Base-by-base conservation (phyloP, 2,797 vertebrate species). In the Sphenodon punctatus region DNA sequence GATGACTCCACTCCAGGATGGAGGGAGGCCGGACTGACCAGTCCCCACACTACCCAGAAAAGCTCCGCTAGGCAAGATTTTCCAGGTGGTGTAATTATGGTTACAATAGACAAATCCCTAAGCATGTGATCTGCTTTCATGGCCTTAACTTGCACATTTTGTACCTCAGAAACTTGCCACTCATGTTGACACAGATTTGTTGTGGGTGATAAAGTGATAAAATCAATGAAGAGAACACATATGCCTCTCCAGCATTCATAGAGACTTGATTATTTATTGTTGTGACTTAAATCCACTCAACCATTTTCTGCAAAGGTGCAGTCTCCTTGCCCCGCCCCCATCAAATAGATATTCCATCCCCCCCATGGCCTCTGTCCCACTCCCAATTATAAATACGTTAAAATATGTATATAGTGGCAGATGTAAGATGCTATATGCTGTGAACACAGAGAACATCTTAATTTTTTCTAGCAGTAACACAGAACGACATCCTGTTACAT, bases 101-200 rank as follows among this genome's bases (percentile, higher is more conserved):
- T 88, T 90, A 89, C 85, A 94, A 92, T 88, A 95, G 90, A 93
- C 76, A 93, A 88, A 93, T 94, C 95, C 84, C 71, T 73, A 90
- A 91, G 89, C 89, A 89, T 90, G 90, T 85, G 68, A 88, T 87
- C 85, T 92, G 82, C 78, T 94, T 94, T 93, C 77, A 58, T 87
- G 91, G 94, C 94, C 93, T 95, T 95, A 93, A 94, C 88, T 89
- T 93, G 82, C 83, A 86, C 73, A 25, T 73, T 32, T 30, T 94
- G 82, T 92, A 84, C 93, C 87, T 94, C 77, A 67, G 93, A 95
- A 94, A 94, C 90, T 94, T 93, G 88, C 91, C 92, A 94, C 89
- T 95, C 81, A 74, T 91, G 90, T 94, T 94, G 92, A 95, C 93
- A 96, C 75, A 94, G 91, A 94, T 94, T 95, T 95, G 86, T 90